These are phyloP conservation scores for Capreolus pygargus DNA, from an alignment of 2,113 vertebrate genomes.

Conservation along the genomic window DNA sequence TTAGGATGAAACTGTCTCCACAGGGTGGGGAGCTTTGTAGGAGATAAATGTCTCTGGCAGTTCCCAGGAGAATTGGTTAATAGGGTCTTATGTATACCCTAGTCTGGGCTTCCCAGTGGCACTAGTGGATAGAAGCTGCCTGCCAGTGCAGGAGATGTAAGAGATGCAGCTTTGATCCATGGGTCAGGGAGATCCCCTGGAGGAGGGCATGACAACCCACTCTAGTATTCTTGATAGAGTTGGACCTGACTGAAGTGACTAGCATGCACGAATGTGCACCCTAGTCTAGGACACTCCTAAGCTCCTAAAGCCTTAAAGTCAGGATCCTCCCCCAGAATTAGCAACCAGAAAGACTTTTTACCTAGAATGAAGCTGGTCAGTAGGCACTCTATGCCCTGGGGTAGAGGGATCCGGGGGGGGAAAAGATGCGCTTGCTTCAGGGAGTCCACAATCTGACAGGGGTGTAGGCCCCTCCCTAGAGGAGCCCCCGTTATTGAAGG, in stretches of 20 bases:
- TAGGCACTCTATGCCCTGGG: neutral
- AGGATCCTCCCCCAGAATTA: neutral
- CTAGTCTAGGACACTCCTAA: neutral
- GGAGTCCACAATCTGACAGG: neutral
- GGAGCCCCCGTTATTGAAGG: neutral
- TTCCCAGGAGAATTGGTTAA: neutral
- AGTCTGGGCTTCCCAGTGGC: neutral
- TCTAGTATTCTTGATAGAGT: neutral
- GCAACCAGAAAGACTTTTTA: neutral
- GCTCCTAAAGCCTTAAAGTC: neutral
- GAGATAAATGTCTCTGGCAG: neutral
- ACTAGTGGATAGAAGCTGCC: neutral
- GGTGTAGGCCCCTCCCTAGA: neutral
- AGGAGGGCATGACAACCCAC: neutral
- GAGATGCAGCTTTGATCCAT: neutral
- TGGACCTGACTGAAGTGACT: neutral
- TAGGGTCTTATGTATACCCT: neutral
- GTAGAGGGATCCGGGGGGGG: neutral
- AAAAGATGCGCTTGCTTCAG: neutral
- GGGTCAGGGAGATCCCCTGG: neutral
- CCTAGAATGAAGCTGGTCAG: neutral
- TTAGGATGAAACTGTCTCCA: neutral
- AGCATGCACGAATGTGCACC: neutral
- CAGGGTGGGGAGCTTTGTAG: neutral
- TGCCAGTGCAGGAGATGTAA: neutral